A percentile compares a stretch with the other conserved stretches of the same genome.
Conservation (phyloP, 2,797 vertebrate species). For the Nyctibius grandis region DNA sequence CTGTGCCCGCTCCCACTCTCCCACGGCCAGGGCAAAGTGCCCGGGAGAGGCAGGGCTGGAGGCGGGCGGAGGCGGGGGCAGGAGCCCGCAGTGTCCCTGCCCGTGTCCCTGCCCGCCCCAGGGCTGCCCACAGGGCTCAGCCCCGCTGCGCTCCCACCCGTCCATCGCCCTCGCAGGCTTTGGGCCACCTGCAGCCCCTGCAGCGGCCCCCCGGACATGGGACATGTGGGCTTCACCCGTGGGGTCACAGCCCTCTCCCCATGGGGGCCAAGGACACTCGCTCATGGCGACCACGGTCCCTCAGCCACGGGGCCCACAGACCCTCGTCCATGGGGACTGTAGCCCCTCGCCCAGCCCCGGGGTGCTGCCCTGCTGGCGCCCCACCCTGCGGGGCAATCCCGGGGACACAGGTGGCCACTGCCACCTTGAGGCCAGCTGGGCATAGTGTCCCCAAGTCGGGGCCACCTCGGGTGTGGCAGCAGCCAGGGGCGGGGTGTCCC, state of each 20-base stretch:
- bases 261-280: fast-evolving
- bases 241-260: neutral
- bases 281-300: neutral
- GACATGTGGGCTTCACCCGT: fast-evolving
- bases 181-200: neutral
- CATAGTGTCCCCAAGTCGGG: neutral
- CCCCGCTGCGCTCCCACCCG: fast-evolving
- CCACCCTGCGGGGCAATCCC: neutral
- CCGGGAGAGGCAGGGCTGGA: constrained; percentile 44
- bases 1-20: neutral
- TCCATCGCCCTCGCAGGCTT: neutral
- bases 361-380: neutral
- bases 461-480: neutral
- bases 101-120: neutral
- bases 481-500: fast-evolving
- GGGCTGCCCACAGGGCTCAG: neutral
- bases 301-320: fast-evolving
- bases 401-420: constrained; percentile 47
- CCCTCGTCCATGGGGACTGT: fast-evolving
- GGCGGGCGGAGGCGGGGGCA: constrained; percentile 1
- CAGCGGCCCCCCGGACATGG: fast-evolving
- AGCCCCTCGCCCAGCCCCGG: neutral
- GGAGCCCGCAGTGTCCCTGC: neutral
- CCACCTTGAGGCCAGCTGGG: constrained; percentile 52
- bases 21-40: constrained; percentile 29